Base-by-base conservation (phyloP, 2,113 vertebrate genomes). In the Phainopepla nitens region DNA sequence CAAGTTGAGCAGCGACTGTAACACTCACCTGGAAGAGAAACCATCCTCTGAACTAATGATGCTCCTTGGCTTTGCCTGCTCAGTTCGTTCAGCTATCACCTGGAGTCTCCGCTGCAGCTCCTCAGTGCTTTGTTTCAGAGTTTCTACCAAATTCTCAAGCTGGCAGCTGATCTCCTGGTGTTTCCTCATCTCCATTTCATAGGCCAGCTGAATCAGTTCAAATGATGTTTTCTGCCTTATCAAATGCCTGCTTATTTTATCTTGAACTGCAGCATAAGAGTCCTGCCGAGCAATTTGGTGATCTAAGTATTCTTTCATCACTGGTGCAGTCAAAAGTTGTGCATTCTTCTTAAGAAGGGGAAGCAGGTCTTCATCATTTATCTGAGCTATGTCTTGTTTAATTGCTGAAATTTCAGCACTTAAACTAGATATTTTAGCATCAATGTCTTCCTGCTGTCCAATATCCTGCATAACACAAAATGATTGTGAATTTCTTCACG, bases 151-250 rank as follows among this genome's bases (percentile, higher is more conserved):
- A 57, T 96, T 97, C 76, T 95, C 96, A 57, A 99, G 97, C 2
- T 98, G 98, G 65, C 73, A 82, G 79, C 95, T 75, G 62, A 98
- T 91, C 8, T 79, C 97, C 93, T 90, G 96, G 56, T 98, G 98
- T 47, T 95, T 98, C 82, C 97, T 98, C 66, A 98, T 87, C 94
- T 99, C 99, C 83, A 98, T 96, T 96, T 99, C 98, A 95, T 96
- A 99, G 47, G 97, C 98, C 78, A 99, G 91, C 51, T 98, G 98
- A 54, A 99, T 84, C 89, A 99, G 95, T 41, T 99, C 99, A 95
- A 99, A 99, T 13, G 98, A 99, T 10, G 98, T 98, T 89, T 98
- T 99, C 93, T 99, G 99, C 56, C 97, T 98, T 76, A 99, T 96
- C 39, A 99, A 96, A 89, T 98, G 98, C 92, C 97, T 97, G 35